Percentiles rank a stretch among this genome's conserved stretches.
Evolutionary conservation across 2,888 invertebrate genomes (phyloP).

Genomic region (Cacoxenus indagator): DNA sequence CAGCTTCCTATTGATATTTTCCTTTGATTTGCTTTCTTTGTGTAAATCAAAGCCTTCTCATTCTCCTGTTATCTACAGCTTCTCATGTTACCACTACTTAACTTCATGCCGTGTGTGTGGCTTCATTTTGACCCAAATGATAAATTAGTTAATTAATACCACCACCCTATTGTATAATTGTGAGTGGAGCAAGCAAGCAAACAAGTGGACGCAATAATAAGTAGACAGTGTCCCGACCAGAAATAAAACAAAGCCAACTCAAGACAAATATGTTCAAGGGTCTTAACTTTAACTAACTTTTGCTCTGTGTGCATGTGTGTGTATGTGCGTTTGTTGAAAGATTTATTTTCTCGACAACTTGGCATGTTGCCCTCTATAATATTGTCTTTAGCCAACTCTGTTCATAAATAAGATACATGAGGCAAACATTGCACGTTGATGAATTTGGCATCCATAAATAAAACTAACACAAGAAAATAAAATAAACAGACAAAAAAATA

Average conservation of each 20-base stretch:
- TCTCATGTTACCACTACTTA: no score
- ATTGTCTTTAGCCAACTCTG: slow-evolving; percentile 16
- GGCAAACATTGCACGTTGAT: slow-evolving; percentile 22
- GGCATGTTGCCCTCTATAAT: slow-evolving; percentile 28
- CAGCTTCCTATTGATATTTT: slow-evolving; percentile 49
- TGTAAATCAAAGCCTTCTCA: not conserved
- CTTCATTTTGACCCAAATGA: slow-evolving; percentile 61
- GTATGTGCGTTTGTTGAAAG: not conserved
- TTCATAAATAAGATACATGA: not conserved
- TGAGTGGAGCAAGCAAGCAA: slow-evolving; percentile 13
- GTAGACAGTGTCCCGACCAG: not conserved
- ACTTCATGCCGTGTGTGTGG: slow-evolving; percentile 25
- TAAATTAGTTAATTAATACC: slow-evolving; percentile 69
- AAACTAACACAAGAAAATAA: not conserved
- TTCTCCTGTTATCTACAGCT: not conserved
- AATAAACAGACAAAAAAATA: not conserved
- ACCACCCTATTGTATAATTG: slow-evolving; percentile 58
- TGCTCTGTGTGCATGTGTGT: no score
- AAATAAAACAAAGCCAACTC: not conserved
- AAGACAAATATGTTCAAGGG: not conserved
- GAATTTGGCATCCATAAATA: slow-evolving; percentile 21
- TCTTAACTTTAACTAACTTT: not conserved
- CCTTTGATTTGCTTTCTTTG: no score
- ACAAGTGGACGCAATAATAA: slow-evolving; percentile 25
- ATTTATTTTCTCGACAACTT: slow-evolving; percentile 25